Percentiles rank a stretch among this genome's conserved stretches.
phyloP scores from a whole-genome alignment of 2,888 invertebrate genomes.

The Philaethria dido region DNA sequence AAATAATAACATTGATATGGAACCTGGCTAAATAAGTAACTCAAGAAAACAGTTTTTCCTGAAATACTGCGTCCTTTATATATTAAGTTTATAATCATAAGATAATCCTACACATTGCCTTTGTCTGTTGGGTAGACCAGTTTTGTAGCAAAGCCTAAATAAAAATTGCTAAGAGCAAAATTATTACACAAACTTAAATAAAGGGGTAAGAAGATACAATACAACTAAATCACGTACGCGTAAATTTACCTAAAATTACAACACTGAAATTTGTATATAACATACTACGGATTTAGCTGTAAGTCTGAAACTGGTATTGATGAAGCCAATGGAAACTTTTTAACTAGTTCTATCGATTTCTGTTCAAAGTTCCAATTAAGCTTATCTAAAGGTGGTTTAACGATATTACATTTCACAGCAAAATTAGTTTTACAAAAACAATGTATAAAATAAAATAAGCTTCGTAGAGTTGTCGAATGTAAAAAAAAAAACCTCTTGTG shows the following conservation, averaged over 20 bases:
- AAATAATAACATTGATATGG: too few relatives aligned
- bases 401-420: background rate
- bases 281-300: conserved; percentile 8
- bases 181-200: too few relatives aligned
- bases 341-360: conserved; percentile 35
- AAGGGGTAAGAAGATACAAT: background rate
- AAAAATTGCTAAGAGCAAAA: too few relatives aligned
- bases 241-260: background rate
- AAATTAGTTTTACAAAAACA: background rate
- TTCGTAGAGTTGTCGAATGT: background rate
- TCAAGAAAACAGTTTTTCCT: too few relatives aligned
- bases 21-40: too few relatives aligned
- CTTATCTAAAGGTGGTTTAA: conserved; percentile 24
- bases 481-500: background rate
- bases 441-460: background rate
- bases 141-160: too few relatives aligned
- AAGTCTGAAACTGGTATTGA: conserved; percentile 32
- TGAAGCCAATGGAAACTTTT: conserved; percentile 37
- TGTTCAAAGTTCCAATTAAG: conserved; percentile 33
- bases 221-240: background rate
- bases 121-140: too few relatives aligned
- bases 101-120: too few relatives aligned
- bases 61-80: too few relatives aligned
- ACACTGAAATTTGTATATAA: background rate
- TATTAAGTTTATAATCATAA: too few relatives aligned